Percentiles rank a stretch among this genome's conserved stretches.
phyloP scores from a whole-genome alignment of 1,140 invertebrate genomes.

The Bombyx mandarina region DNA sequence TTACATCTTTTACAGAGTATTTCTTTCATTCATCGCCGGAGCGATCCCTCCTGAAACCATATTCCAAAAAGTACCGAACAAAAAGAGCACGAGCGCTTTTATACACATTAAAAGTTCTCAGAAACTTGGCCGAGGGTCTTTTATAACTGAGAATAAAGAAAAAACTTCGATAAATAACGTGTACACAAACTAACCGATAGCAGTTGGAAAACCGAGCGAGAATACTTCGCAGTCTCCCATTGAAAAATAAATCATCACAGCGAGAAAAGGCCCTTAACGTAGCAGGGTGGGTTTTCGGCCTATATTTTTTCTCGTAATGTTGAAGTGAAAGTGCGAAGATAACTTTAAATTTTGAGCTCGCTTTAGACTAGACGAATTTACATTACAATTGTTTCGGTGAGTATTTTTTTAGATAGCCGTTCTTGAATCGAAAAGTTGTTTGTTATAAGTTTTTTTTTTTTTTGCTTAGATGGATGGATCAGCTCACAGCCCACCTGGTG shows the following conservation, averaged over 20 bases:
- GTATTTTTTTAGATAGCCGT: too few species aligned
- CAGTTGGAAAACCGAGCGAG: neutral
- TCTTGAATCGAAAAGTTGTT: too few species aligned
- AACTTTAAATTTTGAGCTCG: too few species aligned
- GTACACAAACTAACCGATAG: constrained; percentile 36
- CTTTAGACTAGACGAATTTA: too few species aligned
- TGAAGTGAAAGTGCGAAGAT: too few species aligned
- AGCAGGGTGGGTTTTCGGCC: too few species aligned
- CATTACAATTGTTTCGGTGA: too few species aligned
- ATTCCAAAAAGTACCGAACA: constrained; percentile 14
- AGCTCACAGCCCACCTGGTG: too few species aligned
- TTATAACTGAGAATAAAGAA: constrained; percentile 27
- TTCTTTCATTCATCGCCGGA: constrained; percentile 1
- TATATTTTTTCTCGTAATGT: too few species aligned
- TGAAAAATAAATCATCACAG: too few species aligned
- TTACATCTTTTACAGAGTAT: neutral
- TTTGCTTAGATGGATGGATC: too few species aligned
- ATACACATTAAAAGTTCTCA: constrained; percentile 46
- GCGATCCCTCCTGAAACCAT: constrained; percentile 5
- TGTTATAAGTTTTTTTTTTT: too few species aligned
- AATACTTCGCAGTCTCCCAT: neutral
- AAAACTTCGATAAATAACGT: constrained; percentile 27
- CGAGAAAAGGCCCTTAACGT: constrained; percentile 11
- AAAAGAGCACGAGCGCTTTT: constrained; percentile 30
- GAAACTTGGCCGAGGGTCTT: constrained; percentile 38